These are phyloP conservation scores for Stichopus horrens DNA, from an alignment of 53 echinoderm and acorn worm genomes.

Conservation along the genomic window DNA sequence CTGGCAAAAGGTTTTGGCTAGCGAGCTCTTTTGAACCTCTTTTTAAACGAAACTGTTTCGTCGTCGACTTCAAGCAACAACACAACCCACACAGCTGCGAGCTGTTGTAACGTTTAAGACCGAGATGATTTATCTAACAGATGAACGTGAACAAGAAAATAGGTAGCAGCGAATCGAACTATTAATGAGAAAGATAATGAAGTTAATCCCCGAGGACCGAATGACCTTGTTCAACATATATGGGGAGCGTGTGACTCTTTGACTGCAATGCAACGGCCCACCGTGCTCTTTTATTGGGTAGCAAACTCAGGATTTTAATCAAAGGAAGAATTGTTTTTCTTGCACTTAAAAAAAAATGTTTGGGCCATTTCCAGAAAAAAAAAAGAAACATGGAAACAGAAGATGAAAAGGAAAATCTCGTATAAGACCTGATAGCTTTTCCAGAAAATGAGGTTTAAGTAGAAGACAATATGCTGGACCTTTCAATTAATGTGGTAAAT, in stretches of 20 bases:
- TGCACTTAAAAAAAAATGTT: neutral
- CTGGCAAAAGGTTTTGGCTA: no score
- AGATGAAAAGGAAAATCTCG: no score
- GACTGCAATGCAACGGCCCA: no score
- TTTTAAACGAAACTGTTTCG: neutral
- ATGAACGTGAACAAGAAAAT: neutral
- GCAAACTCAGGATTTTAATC: neutral
- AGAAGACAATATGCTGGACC: no score
- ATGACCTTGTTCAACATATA: constrained; percentile 13
- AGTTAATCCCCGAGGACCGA: constrained; percentile 8
- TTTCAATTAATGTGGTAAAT: no score
- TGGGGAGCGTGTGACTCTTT: no score
- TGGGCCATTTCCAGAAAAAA: neutral
- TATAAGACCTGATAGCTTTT: no score
- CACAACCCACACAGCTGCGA: neutral
- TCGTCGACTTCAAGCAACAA: neutral
- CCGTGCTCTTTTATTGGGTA: no score
- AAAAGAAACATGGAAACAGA: neutral
- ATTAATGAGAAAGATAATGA: constrained; percentile 31
- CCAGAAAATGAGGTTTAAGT: no score
- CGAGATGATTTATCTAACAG: constrained; percentile 4
- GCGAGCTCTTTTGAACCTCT: no score
- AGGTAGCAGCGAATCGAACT: neutral
- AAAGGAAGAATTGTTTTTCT: neutral
- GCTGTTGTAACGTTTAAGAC: neutral